Conservation (phyloP, 2,888 invertebrate species). For the Polydrusus tereticollis region DNA sequence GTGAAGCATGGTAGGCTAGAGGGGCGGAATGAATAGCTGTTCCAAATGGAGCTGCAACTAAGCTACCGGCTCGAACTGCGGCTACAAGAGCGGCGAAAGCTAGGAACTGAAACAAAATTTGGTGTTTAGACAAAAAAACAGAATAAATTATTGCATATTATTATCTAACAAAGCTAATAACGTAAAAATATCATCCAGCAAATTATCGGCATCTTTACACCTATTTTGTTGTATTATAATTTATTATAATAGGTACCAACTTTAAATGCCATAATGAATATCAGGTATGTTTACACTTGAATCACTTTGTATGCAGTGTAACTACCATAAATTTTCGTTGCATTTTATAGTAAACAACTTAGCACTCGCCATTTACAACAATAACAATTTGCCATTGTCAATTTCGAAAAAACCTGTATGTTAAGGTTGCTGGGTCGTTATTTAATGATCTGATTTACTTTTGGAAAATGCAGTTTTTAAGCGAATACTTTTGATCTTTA, state of each 20-base stretch:
- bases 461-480: not conserved
- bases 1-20: conserved; percentile 52
- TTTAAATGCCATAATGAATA: conserved; percentile 37
- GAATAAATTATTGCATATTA: not conserved
- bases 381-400: not conserved
- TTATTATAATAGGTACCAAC: conserved; percentile 21
- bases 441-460: not conserved
- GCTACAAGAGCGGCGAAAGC: conserved; percentile 62
- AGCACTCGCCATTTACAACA: not conserved
- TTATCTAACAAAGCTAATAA: too few species aligned
- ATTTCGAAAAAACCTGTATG: conserved; percentile 8
- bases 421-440: not conserved
- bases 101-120: conserved; percentile 46
- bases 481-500: too few species aligned
- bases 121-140: not conserved
- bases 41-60: conserved; percentile 57
- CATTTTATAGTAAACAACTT: not conserved
- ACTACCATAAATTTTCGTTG: not conserved
- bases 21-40: conserved; percentile 11
- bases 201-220: too few species aligned
- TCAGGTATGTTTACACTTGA: not conserved
- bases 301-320: not conserved
- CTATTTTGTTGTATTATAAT: too few species aligned
- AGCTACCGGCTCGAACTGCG: conserved; percentile 52
- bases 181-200: too few species aligned